Evolutionary conservation across 64 coral and sea anemone genomes (phyloP).

Genomic region (Montipora sp.): DNA sequence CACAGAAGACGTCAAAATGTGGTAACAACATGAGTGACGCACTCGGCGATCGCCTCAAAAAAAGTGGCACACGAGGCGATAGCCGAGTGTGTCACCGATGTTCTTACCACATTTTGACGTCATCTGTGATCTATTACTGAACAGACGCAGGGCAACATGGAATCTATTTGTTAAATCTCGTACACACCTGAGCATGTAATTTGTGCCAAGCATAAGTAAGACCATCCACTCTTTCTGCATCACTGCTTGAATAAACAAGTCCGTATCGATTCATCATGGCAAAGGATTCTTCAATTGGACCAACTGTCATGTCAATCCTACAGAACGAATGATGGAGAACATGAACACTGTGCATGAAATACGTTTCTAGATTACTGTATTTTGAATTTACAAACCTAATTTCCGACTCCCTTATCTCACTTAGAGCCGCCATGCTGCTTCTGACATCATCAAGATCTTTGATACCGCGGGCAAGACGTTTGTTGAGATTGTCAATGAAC

Average conservation of each 20-base stretch:
- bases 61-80: no score
- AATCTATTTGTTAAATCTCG: no score
- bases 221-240: slow-evolving; percentile 94
- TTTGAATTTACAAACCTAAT: slow-evolving; percentile 80
- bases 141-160: no score
- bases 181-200: slow-evolving; percentile 82
- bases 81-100: no score
- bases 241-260: slow-evolving; percentile 90
- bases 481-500: slow-evolving; percentile 97
- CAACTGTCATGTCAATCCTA: slow-evolving; percentile 99
- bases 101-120: no score
- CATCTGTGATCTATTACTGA: no score
- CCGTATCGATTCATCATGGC: slow-evolving; percentile 96
- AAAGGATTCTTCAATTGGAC: slow-evolving; percentile 99
- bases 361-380: neutral
- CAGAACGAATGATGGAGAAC: neutral
- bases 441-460: slow-evolving; percentile 99
- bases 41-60: no score
- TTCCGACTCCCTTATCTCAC: slow-evolving; percentile 96
- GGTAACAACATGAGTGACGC: no score
- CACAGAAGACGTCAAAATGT: no score
- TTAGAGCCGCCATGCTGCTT: slow-evolving; percentile 93
- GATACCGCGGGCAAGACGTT: slow-evolving; percentile 82
- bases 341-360: neutral
- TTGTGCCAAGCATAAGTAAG: slow-evolving; percentile 98